Evolutionary conservation across 2,888 invertebrate genomes (phyloP), one percentile per base, ranked within the genome.

Genomic region (Gymnosoma rotundatum): DNA sequence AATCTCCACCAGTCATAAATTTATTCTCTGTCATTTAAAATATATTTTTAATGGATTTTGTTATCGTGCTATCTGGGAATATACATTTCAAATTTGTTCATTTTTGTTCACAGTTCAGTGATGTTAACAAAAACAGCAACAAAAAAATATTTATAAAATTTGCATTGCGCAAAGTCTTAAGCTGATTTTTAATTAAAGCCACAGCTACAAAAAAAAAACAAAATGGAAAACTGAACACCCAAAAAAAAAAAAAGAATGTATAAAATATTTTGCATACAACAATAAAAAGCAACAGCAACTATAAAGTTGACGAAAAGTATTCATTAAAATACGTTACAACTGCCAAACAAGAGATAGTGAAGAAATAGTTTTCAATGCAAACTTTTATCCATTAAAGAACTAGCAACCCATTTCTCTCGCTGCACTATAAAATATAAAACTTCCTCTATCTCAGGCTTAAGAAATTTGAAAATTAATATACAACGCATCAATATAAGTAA

Each of bases 151-250:
- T 74, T 20, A 73, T 60, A 69, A 63, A 75, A 73, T 76, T 83
- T 76, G 42, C 25, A 76, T 67, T 66, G 25, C 32, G 45, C 61
- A 75, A 81, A 84, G 73, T 70, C 81, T 84, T 84, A 81, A 84
- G 81, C 80, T 81, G 84, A 81, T 78, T 84, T 84, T 81, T 84
- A 84, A 84, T 84, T 84, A 84, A 84, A 81, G 45, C 73, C 84
- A 70, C 81, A 67, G 32, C 54, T 10, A 21, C 0, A 60, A 72
- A 79, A 64, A 48, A 7, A n/a, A 32, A 32, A 32, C 32, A 32
- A 32, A 32, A 32, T 32, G 25, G 21, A 8, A 70, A 66, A 64
- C 25, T 25, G 16, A 52, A 38, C 50, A 2, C 25, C 25, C 1
- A 25, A 3, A 58, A 76, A 52, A 48, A 48, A 63, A 56, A 48